phyloP scores from a whole-genome alignment of 2,797 vertebrate species.

The Poeciliopsis infans region DNA sequence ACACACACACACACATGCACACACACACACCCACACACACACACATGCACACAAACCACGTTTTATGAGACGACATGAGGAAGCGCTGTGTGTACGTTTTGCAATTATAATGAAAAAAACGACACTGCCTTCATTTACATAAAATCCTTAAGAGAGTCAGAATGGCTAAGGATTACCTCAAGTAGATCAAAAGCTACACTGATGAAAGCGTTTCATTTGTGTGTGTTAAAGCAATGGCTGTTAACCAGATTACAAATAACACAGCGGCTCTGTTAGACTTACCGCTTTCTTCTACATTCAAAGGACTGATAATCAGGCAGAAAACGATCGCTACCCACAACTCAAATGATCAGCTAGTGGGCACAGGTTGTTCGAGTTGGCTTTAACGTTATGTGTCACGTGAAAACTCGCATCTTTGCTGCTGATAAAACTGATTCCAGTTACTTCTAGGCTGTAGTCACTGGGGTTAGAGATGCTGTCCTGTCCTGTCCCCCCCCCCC shows the following conservation, averaged over 20 bases:
- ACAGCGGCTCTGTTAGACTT: background rate
- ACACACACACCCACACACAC: no score
- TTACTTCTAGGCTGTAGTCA: conserved; percentile 1
- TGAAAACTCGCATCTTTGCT: background rate
- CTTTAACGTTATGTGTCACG: background rate
- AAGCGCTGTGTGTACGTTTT: background rate
- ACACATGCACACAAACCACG: background rate
- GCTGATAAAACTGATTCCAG: background rate
- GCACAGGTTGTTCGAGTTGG: background rate
- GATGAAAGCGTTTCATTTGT: background rate
- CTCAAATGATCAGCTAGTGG: background rate
- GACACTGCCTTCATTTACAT: background rate
- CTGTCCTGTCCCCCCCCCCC: conserved; percentile 11
- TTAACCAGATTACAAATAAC: background rate
- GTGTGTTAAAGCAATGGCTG: background rate
- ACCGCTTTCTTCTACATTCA: conserved; percentile 2
- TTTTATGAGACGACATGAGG: conserved; percentile 5
- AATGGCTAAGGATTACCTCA: background rate
- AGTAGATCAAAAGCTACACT: background rate
- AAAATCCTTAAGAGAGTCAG: background rate
- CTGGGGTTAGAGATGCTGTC: conserved; percentile 23
- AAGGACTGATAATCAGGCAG: background rate
- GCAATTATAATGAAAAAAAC: background rate
- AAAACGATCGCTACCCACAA: background rate
- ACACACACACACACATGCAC: no score